These are phyloP conservation scores for Lycocorax pyrrhopterus DNA, from an alignment of 2,113 vertebrate genomes.

Conservation along the genomic window DNA sequence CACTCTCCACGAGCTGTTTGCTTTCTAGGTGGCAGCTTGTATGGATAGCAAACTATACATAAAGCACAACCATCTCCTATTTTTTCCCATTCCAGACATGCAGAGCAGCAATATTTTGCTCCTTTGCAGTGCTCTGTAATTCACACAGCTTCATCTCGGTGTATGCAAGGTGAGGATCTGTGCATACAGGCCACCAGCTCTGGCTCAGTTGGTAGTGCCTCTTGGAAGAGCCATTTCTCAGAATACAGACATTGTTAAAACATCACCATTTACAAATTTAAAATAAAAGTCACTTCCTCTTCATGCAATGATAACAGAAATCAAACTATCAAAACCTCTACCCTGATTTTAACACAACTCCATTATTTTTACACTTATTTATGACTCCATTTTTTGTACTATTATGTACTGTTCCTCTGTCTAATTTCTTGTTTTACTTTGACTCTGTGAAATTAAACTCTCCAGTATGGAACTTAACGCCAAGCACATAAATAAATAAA, in stretches of 20 bases:
- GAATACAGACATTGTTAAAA: not conserved
- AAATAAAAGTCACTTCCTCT: not conserved
- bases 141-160: not conserved
- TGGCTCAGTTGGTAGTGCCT: not conserved
- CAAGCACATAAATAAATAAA: not conserved
- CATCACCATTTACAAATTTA: not conserved
- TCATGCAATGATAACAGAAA: not conserved
- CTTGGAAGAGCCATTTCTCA: not conserved
- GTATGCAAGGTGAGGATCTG: not conserved
- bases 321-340: not conserved
- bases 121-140: not conserved
- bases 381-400: accelerated
- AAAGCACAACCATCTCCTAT: not conserved
- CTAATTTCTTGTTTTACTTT: not conserved
- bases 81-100: not conserved
- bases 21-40: not conserved
- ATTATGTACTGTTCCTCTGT: not conserved
- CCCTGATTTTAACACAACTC: not conserved
- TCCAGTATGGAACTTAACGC: not conserved
- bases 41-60: not conserved
- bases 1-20: not conserved
- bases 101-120: not conserved
- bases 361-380: not conserved
- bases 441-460: not conserved
- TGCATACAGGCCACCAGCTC: not conserved